These are phyloP conservation scores for Hyperoplus lanceolatus DNA, from an alignment of 2,797 vertebrate genomes.

Conservation along the genomic window DNA sequence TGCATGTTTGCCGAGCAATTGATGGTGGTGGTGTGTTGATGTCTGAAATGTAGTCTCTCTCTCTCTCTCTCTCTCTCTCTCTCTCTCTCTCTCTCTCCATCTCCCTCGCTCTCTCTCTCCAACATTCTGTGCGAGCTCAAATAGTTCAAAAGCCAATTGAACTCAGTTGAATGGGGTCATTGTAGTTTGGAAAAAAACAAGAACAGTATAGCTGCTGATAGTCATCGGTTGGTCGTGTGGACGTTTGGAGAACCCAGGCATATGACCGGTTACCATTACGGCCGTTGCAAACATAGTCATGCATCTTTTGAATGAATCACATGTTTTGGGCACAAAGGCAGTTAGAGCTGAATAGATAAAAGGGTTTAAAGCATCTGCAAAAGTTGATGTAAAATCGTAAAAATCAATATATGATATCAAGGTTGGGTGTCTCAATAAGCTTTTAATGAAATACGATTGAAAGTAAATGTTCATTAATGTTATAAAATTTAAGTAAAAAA, in stretches of 20 bases:
- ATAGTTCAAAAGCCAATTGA: constrained; percentile 43
- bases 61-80: no score
- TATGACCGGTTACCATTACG: constrained; percentile 46
- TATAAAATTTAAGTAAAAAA: no score
- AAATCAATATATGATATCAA: no score
- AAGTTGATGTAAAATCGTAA: no score
- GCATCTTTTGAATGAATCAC: constrained; percentile 45
- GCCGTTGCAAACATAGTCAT: constrained; percentile 39
- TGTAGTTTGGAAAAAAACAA: constrained; percentile 36
- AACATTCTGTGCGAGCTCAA: constrained; percentile 18
- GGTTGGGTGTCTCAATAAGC: no score
- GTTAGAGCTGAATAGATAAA: constrained; percentile 14
- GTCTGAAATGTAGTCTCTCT: constrained; percentile 11
- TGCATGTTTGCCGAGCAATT: constrained; percentile 16
- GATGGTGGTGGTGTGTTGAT: constrained; percentile 58
- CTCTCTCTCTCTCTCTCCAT: no score
- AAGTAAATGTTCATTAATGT: no score
- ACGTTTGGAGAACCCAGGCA: constrained; percentile 53
- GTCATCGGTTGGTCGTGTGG: constrained; percentile 38
- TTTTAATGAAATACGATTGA: no score
- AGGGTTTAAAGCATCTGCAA: constrained; percentile 31
- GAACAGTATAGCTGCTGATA: constrained; percentile 29
- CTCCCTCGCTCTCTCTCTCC: background rate
- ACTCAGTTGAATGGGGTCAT: constrained; percentile 31
- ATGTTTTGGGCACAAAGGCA: constrained; percentile 17